Base-by-base conservation (phyloP, 2,888 invertebrate species). In the Horisme vitalbata region DNA sequence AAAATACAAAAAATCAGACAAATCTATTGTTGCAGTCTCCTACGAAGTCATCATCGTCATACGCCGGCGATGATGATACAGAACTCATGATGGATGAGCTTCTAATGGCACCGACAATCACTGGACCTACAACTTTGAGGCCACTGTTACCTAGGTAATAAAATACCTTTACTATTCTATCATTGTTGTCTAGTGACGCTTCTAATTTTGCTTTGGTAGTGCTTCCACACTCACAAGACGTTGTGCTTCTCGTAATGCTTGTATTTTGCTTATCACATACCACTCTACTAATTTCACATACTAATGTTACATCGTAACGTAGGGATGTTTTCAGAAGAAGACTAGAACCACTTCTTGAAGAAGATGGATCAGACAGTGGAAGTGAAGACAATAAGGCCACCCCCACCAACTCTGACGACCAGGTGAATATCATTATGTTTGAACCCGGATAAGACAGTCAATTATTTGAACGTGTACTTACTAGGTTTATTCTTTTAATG, bases 41-140 rank as follows among this genome's bases (percentile, higher is more conserved):
- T 33, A 93, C 92, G 47, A 92, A 92, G 80, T 92, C 92, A 23
- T 92, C 92, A 28, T 92, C 93, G 7, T 91, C 94, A 0, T 94
- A 93, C 45, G 93, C 91, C 24, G 92, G 93, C 54, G 93, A 93
- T 58, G 95, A 95, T 61, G 95, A 95, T 45, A 94, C 94, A 0
- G 95, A 95, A 63, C 86, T 94, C 34, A 94, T 95, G 93, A 95
- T 95, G 95, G 95, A 95, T 60, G 95, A 95, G 63, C 90, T 95
- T 3, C 76, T 95, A 28, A 94, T 95, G 94, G 93, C 94, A 5
- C 94, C 94, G 0, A 94, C 94, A 0, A 93, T 94, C 67, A 93
- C 93, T n/a, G 93, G 94, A 56, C 93, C 94, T 30, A 92, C 92
- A 18, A 92, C 92, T 0, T 86, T 94, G 39, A 86, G 94, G 56